Evolutionary conservation across 2,113 vertebrate species (phyloP).

Genomic region (Theristicus caerulescens): DNA sequence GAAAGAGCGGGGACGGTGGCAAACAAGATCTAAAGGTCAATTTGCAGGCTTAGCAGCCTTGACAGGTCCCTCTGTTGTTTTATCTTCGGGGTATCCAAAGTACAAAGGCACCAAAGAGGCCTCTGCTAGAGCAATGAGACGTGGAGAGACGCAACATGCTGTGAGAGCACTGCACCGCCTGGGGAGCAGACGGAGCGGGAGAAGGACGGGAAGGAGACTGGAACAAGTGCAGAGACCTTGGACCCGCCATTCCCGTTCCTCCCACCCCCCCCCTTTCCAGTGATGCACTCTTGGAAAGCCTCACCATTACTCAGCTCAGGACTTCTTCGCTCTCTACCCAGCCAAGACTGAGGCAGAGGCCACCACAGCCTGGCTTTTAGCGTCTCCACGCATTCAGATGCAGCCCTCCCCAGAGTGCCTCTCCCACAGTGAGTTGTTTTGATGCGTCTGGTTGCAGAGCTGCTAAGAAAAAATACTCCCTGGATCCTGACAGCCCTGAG

Average conservation of each 20-base stretch:
- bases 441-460: not conserved
- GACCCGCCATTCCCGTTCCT: fast-evolving
- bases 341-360: not conserved
- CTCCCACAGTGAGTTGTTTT: not conserved
- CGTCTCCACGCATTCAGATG: not conserved
- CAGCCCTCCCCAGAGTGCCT: not conserved
- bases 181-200: not conserved
- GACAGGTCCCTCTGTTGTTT: not conserved
- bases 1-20: not conserved
- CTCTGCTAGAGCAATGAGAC: not conserved
- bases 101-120: not conserved
- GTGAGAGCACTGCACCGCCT: not conserved
- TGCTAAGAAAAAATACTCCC: not conserved
- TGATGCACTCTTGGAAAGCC: not conserved
- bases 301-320: not conserved
- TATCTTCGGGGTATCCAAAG: not conserved
- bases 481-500: not conserved
- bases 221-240: not conserved
- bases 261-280: fast-evolving
- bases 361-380: not conserved
- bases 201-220: not conserved
- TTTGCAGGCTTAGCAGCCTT: not conserved
- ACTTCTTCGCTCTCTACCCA: not conserved
- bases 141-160: not conserved
- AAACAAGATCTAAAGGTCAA: conserved; percentile 15